Conservation (phyloP, 2,113 vertebrate genomes). For the Malurus alboscapulatus region DNA sequence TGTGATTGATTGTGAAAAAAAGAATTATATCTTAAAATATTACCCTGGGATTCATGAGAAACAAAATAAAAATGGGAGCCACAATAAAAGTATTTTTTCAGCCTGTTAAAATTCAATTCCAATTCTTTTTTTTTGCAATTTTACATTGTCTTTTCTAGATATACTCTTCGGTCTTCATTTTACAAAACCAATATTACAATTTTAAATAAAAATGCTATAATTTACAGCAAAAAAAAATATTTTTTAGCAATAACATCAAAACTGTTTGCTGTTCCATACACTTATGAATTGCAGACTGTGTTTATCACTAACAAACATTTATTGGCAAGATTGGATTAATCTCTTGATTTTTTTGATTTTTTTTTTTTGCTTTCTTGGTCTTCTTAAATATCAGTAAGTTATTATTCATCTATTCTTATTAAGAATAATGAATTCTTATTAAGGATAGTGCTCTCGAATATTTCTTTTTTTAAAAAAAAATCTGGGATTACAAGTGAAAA, state of each 20-base stretch:
- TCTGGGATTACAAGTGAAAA: neutral
- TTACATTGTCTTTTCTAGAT: neutral
- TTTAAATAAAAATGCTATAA: neutral
- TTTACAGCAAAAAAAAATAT: neutral
- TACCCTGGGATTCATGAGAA: neutral
- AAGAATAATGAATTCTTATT: neutral
- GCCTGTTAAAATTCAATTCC: neutral
- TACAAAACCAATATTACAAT: neutral
- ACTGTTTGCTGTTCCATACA: neutral
- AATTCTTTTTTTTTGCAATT: neutral
- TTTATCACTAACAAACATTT: neutral
- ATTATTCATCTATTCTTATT: neutral
- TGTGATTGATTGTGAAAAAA: neutral
- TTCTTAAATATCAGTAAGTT: neutral
- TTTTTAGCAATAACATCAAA: neutral
- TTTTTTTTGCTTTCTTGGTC: neutral
- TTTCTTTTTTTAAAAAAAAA: neutral
- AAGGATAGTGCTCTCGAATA: neutral
- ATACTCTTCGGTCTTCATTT: neutral
- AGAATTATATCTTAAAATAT: neutral
- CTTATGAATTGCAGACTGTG: neutral
- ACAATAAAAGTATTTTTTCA: neutral
- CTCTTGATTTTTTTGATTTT: too few relatives aligned
- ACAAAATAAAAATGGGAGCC: neutral
- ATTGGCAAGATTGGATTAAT: neutral